Evolutionary conservation across 2,797 vertebrate genomes (phyloP).

Genomic region (Zenarchopterus dispar): DNA sequence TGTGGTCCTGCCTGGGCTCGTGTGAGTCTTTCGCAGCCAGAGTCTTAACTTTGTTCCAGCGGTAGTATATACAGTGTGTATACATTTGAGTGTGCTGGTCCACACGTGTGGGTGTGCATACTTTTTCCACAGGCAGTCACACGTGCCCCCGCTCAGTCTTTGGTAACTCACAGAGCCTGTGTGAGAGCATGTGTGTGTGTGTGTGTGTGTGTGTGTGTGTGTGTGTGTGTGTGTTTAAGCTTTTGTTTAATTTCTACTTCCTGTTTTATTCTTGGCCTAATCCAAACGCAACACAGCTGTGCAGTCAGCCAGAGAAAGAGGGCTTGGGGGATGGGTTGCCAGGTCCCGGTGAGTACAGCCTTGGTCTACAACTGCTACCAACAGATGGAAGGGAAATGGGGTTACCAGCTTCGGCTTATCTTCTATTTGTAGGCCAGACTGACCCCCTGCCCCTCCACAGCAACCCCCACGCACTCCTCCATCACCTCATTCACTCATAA

Average conservation of each 20-base stretch:
- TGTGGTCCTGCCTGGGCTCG: conserved; percentile 61
- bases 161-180: conserved; percentile 65
- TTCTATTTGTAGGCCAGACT: conserved; percentile 77
- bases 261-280: conserved; percentile 86
- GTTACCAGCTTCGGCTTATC: conserved; percentile 78
- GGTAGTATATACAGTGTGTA: conserved; percentile 25
- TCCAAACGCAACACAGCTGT: conserved; percentile 88
- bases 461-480: conserved; percentile 35
- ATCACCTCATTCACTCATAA: conserved; percentile 64
- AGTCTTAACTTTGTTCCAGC: conserved; percentile 59
- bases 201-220: conserved; percentile 16
- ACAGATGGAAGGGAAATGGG: conserved; percentile 82
- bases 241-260: conserved; percentile 87
- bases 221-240: conserved; percentile 66
- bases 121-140: conserved; percentile 73
- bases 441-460: conserved; percentile 46
- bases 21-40: conserved; percentile 69
- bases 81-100: conserved; percentile 38
- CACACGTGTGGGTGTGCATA: conserved; percentile 58
- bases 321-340: conserved; percentile 72
- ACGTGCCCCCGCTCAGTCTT: conserved; percentile 61
- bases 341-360: conserved; percentile 76
- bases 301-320: conserved; percentile 74
- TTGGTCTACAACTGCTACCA: conserved; percentile 75
- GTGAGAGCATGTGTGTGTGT: conserved; percentile 11